phyloP scores from a whole-genome alignment of 2,113 vertebrate genomes.

The Drymodes brunneopygia region DNA sequence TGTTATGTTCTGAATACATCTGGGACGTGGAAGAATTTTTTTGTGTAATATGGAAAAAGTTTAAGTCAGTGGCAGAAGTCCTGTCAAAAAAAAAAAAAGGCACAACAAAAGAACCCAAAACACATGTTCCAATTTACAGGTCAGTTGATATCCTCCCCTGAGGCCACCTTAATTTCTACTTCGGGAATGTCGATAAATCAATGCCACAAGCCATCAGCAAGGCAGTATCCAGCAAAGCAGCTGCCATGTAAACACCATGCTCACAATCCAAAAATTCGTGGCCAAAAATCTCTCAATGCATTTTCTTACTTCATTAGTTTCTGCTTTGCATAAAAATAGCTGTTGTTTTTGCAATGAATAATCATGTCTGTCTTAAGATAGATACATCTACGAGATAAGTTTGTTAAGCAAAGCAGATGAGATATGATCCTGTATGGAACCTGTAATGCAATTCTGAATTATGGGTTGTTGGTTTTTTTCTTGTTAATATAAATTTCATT shows the following conservation, averaged over 20 bases:
- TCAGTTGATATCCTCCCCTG: slow-evolving; percentile 42
- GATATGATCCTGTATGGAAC: not conserved
- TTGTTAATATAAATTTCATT: not conserved
- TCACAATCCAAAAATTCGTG: not conserved
- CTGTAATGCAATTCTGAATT: not conserved
- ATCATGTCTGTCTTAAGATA: not conserved
- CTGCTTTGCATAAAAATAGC: not conserved
- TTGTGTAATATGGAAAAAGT: not conserved
- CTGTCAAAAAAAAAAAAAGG: not conserved
- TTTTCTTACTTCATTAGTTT: slow-evolving; percentile 24
- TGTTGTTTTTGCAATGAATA: not conserved
- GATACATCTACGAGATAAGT: not conserved
- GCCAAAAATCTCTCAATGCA: not conserved
- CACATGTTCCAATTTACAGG: slow-evolving; percentile 37
- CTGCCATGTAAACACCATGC: not conserved
- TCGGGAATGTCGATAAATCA: not conserved
- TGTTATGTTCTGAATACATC: not conserved
- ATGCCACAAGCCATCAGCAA: slow-evolving; percentile 1
- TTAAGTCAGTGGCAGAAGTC: not conserved
- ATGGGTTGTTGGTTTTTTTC: not conserved
- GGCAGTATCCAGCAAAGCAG: not conserved
- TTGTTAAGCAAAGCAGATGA: slow-evolving; percentile 15
- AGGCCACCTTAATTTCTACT: slow-evolving; percentile 14
- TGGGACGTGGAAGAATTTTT: not conserved
- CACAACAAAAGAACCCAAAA: not conserved